Evolutionary conservation across 1,140 invertebrate species (phyloP), one percentile per base, ranked within the genome.

Genomic region (Laupala kohalensis): DNA sequence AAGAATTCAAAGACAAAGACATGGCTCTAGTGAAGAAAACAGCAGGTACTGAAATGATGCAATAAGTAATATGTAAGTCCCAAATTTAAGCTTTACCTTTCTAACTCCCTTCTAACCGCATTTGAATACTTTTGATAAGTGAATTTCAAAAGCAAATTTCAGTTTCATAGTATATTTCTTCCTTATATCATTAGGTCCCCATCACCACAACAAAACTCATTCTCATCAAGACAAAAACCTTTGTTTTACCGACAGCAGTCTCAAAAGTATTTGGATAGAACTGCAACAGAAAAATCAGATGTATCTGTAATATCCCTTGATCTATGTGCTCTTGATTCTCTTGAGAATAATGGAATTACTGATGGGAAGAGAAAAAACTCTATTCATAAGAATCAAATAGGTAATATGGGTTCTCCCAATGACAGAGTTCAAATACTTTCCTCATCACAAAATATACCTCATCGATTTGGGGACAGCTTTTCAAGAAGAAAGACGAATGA

Each of bases 121-220:
- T 9, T 12, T 12, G 19, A 12, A 9, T 12, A 19, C 19, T 12
- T 62, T 62, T 62, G 9, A 62, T 62, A 19, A 12, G 19, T 62
- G 9, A 65, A 25, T 65, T 25, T 12, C 6, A 19, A 3, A 1
- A 19, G 4, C 13, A 65, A 2, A 1, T 1, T 65, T 65, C 29
- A 23, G 24, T 27, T 29, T 30, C 19, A 37, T 6, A 29, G 19
- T 68, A 29, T 68, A n/a, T 68, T 28, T 0, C 6, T 3, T 29
- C 24, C 23, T n/a, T 28, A 23, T 68, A n/a, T 5, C 24, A 24
- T 4, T 30, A 79, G 79, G 64, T 81, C 80, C 5, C 79, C 80
- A n/a, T 80, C 79, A 0, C 78, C 78, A 0, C 76, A 76, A 27
- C 73, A 77, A 63, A 76, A 79, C 27, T 5, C 63, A 62, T 64